Percentiles rank a stretch among this genome's conserved stretches.
phyloP scores from a whole-genome alignment of 2,888 invertebrate species.

The Orthosia cruda region DNA sequence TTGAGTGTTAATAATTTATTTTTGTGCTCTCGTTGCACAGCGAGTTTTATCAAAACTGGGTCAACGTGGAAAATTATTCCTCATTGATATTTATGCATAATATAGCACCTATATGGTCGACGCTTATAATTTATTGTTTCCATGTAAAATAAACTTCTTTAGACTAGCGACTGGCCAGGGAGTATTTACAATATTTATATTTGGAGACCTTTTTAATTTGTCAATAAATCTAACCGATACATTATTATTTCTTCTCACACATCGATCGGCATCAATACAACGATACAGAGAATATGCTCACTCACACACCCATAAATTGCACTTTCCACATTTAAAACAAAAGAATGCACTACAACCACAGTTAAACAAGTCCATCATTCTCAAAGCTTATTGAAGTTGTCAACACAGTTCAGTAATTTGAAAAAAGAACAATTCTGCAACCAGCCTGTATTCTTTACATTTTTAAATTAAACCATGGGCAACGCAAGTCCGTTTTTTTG shows the following conservation, averaged over 20 bases:
- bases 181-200: too few relatives aligned
- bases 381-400: conserved; percentile 37
- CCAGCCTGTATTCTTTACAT: conserved; percentile 40
- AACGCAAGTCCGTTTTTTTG: conserved; percentile 5
- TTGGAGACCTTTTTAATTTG: too few relatives aligned
- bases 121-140: neutral
- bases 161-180: too few relatives aligned
- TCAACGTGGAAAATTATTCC: neutral
- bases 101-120: neutral
- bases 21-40: neutral
- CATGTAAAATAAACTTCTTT: neutral
- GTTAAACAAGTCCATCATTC: neutral
- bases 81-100: neutral
- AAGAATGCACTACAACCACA: conserved; percentile 7
- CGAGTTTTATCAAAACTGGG: conserved; percentile 2
- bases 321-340: neutral
- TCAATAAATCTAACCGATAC: too few relatives aligned
- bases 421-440: conserved; percentile 48
- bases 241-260: neutral
- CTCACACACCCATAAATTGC: neutral
- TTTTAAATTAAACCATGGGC: conserved; percentile 45
- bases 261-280: neutral
- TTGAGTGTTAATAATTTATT: conserved; percentile 32
- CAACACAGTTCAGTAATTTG: conserved; percentile 32
- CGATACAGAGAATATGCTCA: neutral